A percentile compares a stretch with the other conserved stretches of the same genome.
Evolutionary conservation across 2,113 vertebrate genomes (phyloP).

Genomic region (Strix aluco): DNA sequence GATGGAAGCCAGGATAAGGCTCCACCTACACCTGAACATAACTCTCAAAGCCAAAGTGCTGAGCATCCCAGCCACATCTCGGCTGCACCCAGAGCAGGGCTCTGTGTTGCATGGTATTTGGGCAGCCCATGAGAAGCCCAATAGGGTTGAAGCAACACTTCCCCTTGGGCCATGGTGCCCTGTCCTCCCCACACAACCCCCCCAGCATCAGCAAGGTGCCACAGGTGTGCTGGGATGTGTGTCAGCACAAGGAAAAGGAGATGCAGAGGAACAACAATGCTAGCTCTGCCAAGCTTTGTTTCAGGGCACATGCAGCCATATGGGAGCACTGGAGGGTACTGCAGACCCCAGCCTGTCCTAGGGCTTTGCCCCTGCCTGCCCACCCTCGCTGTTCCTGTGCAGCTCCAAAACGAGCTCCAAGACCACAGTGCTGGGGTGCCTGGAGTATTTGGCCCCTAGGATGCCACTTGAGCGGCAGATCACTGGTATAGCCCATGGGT

Average conservation of each 20-base stretch:
- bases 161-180: no score
- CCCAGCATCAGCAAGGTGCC: background rate
- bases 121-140: background rate
- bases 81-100: background rate
- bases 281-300: background rate
- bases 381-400: rapidly evolving
- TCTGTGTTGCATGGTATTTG: rapidly evolving
- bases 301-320: background rate
- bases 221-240: background rate
- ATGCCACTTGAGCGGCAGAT: background rate
- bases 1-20: background rate
- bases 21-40: background rate
- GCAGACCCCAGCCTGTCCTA: background rate
- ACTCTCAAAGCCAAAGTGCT: background rate
- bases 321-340: background rate
- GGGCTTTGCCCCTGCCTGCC: background rate
- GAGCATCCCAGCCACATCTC: background rate
- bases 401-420: background rate
- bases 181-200: background rate
- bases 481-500: background rate
- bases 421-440: background rate
- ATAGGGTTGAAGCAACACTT: background rate
- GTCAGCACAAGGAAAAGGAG: background rate
- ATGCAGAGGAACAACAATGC: background rate
- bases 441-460: background rate